Percentiles rank a stretch among this genome's conserved stretches.
phyloP scores from a whole-genome alignment of 2,888 invertebrate species.

The Mylabris sibirica region DNA sequence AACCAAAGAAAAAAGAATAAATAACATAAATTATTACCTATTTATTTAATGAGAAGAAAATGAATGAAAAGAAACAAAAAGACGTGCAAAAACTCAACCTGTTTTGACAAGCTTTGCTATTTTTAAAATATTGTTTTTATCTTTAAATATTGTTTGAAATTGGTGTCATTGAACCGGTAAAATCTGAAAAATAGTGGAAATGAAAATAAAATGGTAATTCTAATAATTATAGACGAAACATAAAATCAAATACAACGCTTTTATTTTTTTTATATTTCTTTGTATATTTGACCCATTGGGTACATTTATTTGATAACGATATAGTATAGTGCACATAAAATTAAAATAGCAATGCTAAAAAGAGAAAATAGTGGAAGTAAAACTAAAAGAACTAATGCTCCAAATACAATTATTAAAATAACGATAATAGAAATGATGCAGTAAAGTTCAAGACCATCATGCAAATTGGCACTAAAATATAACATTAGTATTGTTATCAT shows the following conservation, averaged over 20 bases:
- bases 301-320: conserved; percentile 33
- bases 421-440: conserved; percentile 34
- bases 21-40: conserved; percentile 35
- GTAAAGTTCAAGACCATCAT: conserved; percentile 51
- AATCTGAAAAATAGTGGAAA: conserved; percentile 58
- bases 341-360: neutral
- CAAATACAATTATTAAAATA: conserved; percentile 35
- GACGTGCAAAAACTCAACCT: conserved; percentile 55
- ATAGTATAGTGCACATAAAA: neutral
- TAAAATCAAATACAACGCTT: conserved; percentile 43
- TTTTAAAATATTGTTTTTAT: conserved; percentile 31
- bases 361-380: neutral
- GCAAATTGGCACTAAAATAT: conserved; percentile 41
- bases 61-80: conserved; percentile 44
- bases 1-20: conserved; percentile 43
- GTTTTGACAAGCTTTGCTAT: conserved; percentile 35
- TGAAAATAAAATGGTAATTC: conserved; percentile 38
- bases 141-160: conserved; percentile 56
- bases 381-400: conserved; percentile 28
- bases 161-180: conserved; percentile 61
- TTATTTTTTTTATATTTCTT: conserved; percentile 40
- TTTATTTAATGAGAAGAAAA: conserved; percentile 29
- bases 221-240: conserved; percentile 24
- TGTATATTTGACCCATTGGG: conserved; percentile 52
- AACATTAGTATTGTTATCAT: conserved; percentile 17